Percentiles rank a stretch among this genome's conserved stretches.
Evolutionary conservation across 2,888 invertebrate genomes (phyloP).

Genomic region (Crematogaster levior): DNA sequence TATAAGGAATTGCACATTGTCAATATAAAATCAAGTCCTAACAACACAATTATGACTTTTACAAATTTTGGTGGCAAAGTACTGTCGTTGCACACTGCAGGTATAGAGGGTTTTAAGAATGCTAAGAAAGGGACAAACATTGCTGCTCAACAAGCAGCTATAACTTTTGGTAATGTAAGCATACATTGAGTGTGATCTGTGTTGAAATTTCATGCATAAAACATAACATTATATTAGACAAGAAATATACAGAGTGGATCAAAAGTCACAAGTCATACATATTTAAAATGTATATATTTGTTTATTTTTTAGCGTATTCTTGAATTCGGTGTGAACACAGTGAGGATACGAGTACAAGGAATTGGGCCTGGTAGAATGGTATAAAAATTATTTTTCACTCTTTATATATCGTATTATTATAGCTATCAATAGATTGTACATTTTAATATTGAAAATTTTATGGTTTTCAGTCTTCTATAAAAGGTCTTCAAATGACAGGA

Average conservation of each 20-base stretch:
- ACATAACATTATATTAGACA: background rate
- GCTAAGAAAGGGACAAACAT: constrained; percentile 98
- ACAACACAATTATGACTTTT: constrained; percentile 95
- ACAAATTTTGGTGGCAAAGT: constrained; percentile 90
- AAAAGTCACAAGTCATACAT: too few species aligned
- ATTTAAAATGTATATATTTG: background rate
- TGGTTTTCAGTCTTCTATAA: constrained; percentile 93
- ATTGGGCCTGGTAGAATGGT: constrained; percentile 97
- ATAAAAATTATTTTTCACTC: background rate
- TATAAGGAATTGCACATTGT: constrained; percentile 94
- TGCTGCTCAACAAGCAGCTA: constrained; percentile 97
- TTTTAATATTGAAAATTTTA: constrained; percentile 8
- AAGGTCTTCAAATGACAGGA: constrained; percentile 97
- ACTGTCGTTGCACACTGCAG: constrained; percentile 85
- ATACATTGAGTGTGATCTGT: background rate
- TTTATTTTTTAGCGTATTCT: constrained; percentile 48
- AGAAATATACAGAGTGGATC: background rate
- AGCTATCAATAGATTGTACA: background rate
- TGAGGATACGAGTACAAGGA: constrained; percentile 93
- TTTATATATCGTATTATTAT: background rate
- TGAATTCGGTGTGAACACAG: constrained; percentile 92
- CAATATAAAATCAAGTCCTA: constrained; percentile 93
- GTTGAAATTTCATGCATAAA: background rate
- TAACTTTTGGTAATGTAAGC: constrained; percentile 91
- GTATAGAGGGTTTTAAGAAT: constrained; percentile 97